Base-by-base conservation (phyloP, 2,797 vertebrate species). In the Characodon lateralis region DNA sequence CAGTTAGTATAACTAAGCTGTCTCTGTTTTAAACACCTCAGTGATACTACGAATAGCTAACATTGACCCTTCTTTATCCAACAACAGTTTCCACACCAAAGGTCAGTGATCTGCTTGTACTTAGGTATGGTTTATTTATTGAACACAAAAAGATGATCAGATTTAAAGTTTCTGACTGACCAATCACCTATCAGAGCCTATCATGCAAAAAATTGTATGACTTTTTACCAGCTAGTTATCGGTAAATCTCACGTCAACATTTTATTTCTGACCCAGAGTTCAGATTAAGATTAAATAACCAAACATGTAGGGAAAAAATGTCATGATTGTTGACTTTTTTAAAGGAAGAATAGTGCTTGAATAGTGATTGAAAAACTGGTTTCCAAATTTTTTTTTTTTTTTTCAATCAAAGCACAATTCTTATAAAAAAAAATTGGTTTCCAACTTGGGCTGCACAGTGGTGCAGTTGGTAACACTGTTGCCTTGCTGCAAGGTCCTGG, bases 301-400 rank as follows among this genome's bases (percentile, higher is more conserved):
- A 46, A 46, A 46, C 43, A 46, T 46, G 10, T 10, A 46, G 43
- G 43, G 35, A 35, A 35, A 46, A 46, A 46, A 46, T 7, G 43
- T 46, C 43, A 46, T 7, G 6, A 65, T 39, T 39, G 61, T 39
- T 65, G 61, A 39, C 61, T 65, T 65, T 35, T 63, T 13, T 9
- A 63, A 20, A 35, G 20, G 2, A 63, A 16, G 5, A 63, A 35
- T 63, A 9, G 14, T 20, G 31, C 18, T 20, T 35, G n/a, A n/a
- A n/a, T n/a, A n/a, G n/a, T 63, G 6, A 63, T 7, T 1, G 1
- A 65, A 65, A 65, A 39, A 39, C 10, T 65, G 61, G 31, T 39
- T 20, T 22, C 2, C 83, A 89, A 83, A 74, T 79, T 85, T 87
- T 83, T 78, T 77, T 35, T 35, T 31, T 35, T 35, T 35, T 35